These are phyloP conservation scores for Himantopus leucocephalus DNA, from an alignment of 2,113 vertebrate species.

Conservation along the genomic window DNA sequence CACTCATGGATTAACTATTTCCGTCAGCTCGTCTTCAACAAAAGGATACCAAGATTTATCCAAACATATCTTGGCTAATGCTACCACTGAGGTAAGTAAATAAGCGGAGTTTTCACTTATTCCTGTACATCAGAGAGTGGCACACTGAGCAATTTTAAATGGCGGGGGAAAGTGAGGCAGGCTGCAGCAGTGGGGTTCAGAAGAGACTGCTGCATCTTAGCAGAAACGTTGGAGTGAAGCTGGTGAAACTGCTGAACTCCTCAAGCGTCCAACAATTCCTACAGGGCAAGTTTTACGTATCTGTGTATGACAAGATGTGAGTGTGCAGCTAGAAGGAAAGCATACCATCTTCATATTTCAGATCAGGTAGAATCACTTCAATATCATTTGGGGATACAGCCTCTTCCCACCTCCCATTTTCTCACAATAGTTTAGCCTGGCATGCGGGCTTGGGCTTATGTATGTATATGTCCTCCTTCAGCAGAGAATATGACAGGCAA, in stretches of 20 bases:
- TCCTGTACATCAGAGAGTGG: neutral
- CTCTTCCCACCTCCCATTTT: neutral
- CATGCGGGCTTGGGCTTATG: neutral
- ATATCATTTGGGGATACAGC: neutral
- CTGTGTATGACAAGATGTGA: neutral
- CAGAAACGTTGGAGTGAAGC: neutral
- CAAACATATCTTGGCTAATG: slow-evolving; percentile 77
- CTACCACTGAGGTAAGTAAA: slow-evolving; percentile 82
- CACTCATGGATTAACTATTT: slow-evolving; percentile 57
- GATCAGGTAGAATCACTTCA: neutral
- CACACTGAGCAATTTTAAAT: neutral
- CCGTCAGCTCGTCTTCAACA: slow-evolving; percentile 69
- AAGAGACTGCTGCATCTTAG: neutral
- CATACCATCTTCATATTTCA: rapidly evolving
- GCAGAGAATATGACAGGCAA: neutral
- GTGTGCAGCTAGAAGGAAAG: neutral
- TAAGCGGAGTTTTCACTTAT: neutral
- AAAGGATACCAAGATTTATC: slow-evolving; percentile 86
- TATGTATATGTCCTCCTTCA: neutral
- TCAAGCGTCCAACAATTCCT: neutral
- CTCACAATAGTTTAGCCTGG: neutral
- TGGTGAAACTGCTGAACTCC: neutral
- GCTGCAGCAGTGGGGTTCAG: neutral
- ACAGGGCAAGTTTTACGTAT: neutral
- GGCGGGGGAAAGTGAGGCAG: neutral